A percentile compares a stretch with the other conserved stretches of the same genome.
Evolutionary conservation across 1,140 invertebrate genomes (phyloP).

Genomic region (Notospermus geniculatus): DNA sequence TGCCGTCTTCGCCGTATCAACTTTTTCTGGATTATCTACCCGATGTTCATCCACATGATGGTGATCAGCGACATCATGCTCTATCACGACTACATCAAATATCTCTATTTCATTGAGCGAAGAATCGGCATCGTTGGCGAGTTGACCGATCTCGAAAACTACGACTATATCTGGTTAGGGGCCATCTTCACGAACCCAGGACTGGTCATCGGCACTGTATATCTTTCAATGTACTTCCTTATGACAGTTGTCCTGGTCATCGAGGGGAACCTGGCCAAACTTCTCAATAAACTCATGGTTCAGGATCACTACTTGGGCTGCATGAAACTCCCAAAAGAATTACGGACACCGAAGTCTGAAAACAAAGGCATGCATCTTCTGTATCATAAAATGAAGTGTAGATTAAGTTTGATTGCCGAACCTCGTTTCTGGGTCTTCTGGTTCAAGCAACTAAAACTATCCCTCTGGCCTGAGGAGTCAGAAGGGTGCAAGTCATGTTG

Average conservation of each 20-base stretch:
- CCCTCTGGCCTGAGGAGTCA: neutral
- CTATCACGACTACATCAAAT: constrained; percentile 3
- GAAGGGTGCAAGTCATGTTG: neutral
- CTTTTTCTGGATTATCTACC: constrained; percentile 14
- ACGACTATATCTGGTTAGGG: constrained; percentile 11
- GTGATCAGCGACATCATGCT: constrained; percentile 3
- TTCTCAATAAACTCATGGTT: constrained; percentile 6
- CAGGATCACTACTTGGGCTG: constrained; percentile 6
- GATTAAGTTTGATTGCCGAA: constrained; percentile 13
- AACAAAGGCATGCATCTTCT: neutral
- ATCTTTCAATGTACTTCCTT: constrained; percentile 7
- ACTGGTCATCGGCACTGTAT: constrained; percentile 1
- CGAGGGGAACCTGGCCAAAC: neutral
- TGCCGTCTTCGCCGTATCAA: neutral
- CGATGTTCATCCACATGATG: constrained; percentile 8
- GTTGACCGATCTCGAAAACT: constrained; percentile 8
- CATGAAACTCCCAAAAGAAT: constrained; percentile 7
- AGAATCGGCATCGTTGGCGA: constrained; percentile 9
- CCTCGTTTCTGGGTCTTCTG: constrained; percentile 16
- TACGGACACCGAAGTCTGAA: neutral
- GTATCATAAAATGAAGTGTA: constrained; percentile 14
- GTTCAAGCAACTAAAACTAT: constrained; percentile 9
- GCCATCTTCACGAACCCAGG: constrained; percentile 9
- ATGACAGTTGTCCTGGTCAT: constrained; percentile 9
- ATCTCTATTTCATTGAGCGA: neutral